phyloP scores from a whole-genome alignment of 37 sponge, comb jelly and placozoan species.

The Spongia lamella region DNA sequence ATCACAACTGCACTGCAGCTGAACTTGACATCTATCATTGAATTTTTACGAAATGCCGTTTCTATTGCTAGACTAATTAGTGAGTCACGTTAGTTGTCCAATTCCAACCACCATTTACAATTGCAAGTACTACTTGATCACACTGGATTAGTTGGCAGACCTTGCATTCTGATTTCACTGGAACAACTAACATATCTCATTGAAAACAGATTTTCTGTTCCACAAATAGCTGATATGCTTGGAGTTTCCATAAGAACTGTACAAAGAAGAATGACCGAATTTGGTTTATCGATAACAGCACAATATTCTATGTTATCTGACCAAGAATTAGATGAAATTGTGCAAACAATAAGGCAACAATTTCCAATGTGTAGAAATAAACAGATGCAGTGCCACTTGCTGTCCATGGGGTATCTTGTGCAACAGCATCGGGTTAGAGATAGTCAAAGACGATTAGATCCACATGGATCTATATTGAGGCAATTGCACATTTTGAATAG shows the following conservation, averaged over 20 bases:
- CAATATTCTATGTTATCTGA: slow-evolving; percentile 41
- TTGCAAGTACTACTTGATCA: neutral
- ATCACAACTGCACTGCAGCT: neutral
- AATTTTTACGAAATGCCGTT: neutral
- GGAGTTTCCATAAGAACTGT: slow-evolving; percentile 49
- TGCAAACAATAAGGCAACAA: slow-evolving; percentile 9
- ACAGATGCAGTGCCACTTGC: slow-evolving; percentile 22
- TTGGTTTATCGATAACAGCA: slow-evolving; percentile 12
- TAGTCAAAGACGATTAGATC: neutral
- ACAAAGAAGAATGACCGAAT: slow-evolving; percentile 35
- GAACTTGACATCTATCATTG: neutral
- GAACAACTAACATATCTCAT: slow-evolving; percentile 29
- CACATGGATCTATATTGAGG: neutral
- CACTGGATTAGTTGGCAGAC: slow-evolving; percentile 25
- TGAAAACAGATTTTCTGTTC: slow-evolving; percentile 19
- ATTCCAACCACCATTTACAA: neutral
- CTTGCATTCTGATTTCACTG: slow-evolving; percentile 19
- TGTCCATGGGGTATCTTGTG: slow-evolving; percentile 23
- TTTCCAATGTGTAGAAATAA: slow-evolving; percentile 31
- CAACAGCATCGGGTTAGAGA: slow-evolving; percentile 46
- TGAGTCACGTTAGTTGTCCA: no score
- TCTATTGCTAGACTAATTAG: neutral
- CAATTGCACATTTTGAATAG: no score
- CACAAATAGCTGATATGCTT: slow-evolving; percentile 41
- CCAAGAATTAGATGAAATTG: slow-evolving; percentile 38